These are phyloP conservation scores for Habrosyne pyritoides DNA, from an alignment of 2,888 invertebrate species.

Conservation along the genomic window DNA sequence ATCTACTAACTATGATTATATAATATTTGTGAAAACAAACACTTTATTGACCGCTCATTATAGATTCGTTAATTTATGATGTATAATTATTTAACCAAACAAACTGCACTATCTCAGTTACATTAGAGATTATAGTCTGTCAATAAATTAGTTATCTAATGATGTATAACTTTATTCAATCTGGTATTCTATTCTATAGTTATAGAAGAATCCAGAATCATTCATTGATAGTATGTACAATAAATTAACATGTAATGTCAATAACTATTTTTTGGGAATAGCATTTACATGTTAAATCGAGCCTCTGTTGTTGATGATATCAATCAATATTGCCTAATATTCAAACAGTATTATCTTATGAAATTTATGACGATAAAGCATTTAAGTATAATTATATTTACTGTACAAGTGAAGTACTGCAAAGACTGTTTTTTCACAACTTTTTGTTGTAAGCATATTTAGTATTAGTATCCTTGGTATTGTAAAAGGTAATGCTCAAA, in stretches of 20 bases:
- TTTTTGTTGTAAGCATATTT: background rate
- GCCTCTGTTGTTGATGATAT: too few species aligned
- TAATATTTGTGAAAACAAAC: too few species aligned
- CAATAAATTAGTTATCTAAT: background rate
- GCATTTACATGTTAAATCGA: too few species aligned
- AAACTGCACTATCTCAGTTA: background rate
- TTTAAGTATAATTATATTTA: background rate
- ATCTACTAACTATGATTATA: too few species aligned
- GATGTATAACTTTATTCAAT: background rate
- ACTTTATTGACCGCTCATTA: too few species aligned
- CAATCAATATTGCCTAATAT: background rate
- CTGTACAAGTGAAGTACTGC: background rate
- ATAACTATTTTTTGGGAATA: too few species aligned
- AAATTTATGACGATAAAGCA: background rate
- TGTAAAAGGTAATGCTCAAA: conserved; percentile 3
- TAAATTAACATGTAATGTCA: too few species aligned
- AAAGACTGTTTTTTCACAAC: background rate
- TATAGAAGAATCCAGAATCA: background rate
- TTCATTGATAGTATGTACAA: too few species aligned
- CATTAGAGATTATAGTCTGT: background rate
- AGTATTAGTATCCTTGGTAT: conserved; percentile 2
- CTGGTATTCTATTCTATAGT: background rate
- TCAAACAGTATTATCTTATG: conserved; percentile 1
- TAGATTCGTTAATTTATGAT: too few species aligned
- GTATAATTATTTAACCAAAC: background rate